Percentiles rank a stretch among this genome's conserved stretches.
Conservation (phyloP, 2,888 invertebrate species). For the Ectemnius lituratus region DNA sequence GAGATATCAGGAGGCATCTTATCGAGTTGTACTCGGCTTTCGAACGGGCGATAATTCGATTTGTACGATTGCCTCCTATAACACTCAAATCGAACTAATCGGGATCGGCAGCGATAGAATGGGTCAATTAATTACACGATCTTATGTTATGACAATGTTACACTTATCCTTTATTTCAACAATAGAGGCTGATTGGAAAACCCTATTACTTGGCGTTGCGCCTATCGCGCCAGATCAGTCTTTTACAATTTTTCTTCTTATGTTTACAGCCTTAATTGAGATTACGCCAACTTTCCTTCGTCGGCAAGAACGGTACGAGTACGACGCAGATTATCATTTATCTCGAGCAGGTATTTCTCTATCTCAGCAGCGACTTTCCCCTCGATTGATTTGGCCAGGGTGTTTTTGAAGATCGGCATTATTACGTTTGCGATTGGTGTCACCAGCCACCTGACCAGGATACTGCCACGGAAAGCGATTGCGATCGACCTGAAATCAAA, state of each 20-base stretch:
- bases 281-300: no score
- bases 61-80: neutral
- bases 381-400: neutral
- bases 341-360: neutral
- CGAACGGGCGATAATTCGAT: neutral
- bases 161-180: no score
- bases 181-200: no score
- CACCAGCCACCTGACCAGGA: neutral
- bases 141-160: no score
- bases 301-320: no score
- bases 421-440: neutral
- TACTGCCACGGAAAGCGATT: neutral
- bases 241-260: no score
- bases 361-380: neutral
- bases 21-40: slow-evolving; percentile 25
- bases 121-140: no score
- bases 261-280: no score
- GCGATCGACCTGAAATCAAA: neutral
- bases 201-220: no score
- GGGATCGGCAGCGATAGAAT: no score
- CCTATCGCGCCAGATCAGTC: no score
- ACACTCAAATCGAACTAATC: no score
- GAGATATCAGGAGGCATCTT: slow-evolving; percentile 28
- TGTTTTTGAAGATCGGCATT: neutral
- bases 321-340: neutral